A percentile compares a stretch with the other conserved stretches of the same genome.
Conservation (phyloP, 2,888 invertebrate genomes). For the Trichopoda pennipes region DNA sequence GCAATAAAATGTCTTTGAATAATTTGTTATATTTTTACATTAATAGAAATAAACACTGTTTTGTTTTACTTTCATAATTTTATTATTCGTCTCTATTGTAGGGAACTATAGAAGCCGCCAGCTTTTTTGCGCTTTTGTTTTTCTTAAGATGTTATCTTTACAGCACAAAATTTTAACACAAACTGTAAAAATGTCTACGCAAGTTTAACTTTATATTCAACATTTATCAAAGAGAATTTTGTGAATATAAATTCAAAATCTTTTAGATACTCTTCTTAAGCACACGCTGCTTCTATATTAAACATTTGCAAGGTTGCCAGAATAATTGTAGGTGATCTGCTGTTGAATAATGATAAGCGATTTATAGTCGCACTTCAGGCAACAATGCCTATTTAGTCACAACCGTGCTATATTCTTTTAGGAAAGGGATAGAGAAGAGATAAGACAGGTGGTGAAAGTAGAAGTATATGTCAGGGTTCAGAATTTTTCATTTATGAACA, state of each 20-base stretch:
- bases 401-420: no score
- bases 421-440: no score
- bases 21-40: neutral
- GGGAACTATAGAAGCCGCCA: conserved; percentile 8
- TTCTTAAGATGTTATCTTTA: neutral
- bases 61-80: conserved; percentile 30
- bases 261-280: neutral
- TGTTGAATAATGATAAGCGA: neutral
- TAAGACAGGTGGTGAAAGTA: no score
- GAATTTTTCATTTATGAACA: no score
- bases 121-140: neutral
- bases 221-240: conserved; percentile 33
- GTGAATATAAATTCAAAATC: neutral
- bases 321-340: neutral
- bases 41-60: neutral
- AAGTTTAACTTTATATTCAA: conserved; percentile 46
- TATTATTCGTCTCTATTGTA: conserved; percentile 18
- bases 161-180: conserved; percentile 36
- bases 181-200: conserved; percentile 44
- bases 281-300: neutral
- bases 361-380: neutral
- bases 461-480: no score
- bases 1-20: no score
- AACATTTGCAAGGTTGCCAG: conserved; percentile 38
- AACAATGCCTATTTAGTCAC: no score